phyloP scores from a whole-genome alignment of 2,113 vertebrate species.

The Myotis yumanensis region DNA sequence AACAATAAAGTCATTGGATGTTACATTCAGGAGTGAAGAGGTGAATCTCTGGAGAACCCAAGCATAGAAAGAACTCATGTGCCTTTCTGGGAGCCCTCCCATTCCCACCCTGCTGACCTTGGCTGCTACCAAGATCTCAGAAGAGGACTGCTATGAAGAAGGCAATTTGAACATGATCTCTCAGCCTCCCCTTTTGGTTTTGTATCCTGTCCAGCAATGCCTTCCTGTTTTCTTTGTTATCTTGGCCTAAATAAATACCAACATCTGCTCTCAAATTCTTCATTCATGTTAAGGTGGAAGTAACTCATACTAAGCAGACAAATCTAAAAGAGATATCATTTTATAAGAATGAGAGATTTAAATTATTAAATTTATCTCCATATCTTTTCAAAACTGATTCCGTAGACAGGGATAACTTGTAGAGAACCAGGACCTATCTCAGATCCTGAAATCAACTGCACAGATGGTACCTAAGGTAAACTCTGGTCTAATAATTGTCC shows the following conservation, averaged over 20 bases:
- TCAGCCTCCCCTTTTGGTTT: neutral
- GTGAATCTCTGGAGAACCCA: neutral
- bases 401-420: neutral
- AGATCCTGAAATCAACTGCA: neutral
- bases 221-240: neutral
- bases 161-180: no score
- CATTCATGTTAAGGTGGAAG: neutral
- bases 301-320: neutral
- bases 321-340: slow-evolving; percentile 27
- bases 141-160: neutral
- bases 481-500: no score
- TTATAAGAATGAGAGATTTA: neutral
- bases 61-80: neutral
- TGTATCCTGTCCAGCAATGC: neutral
- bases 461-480: neutral
- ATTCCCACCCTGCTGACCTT: neutral
- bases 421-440: neutral
- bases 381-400: neutral
- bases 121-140: neutral
- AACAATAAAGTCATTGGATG: neutral
- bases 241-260: neutral
- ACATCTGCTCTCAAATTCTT: neutral
- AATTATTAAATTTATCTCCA: neutral
- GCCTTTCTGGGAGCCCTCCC: neutral
- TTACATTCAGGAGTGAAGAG: neutral